Conservation (phyloP, 2,888 invertebrate genomes). For the Ellobium chinense region DNA sequence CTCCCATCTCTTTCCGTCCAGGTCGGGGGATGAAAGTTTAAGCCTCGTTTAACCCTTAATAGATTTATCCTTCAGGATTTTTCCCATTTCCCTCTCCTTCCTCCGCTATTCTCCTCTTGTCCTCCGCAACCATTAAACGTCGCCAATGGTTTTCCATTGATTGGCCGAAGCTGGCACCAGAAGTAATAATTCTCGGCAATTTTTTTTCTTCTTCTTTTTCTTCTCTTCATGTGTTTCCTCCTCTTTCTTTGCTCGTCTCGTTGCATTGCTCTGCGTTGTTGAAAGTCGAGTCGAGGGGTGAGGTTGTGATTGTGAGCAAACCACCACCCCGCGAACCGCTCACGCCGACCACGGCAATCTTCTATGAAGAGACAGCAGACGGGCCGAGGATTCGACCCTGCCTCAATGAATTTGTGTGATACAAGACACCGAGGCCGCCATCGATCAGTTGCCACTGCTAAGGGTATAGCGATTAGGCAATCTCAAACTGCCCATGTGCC, state of each 20-base stretch:
- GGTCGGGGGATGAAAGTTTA: neutral
- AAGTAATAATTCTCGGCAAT: slow-evolving; percentile 33
- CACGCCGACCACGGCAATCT: neutral
- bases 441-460: slow-evolving; percentile 7
- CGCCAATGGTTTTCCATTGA: slow-evolving; percentile 28
- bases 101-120: slow-evolving; percentile 6
- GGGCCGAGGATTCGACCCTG: neutral
- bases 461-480: neutral
- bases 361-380: slow-evolving; percentile 9
- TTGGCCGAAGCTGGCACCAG: slow-evolving; percentile 23
- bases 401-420: slow-evolving; percentile 22
- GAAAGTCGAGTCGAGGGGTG: neutral
- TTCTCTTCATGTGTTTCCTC: neutral
- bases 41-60: slow-evolving; percentile 25
- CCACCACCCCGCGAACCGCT: neutral
- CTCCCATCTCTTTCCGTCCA: neutral
- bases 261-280: neutral
- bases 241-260: slow-evolving; percentile 12
- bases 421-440: neutral
- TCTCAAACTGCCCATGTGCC: neutral
- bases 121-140: slow-evolving; percentile 27
- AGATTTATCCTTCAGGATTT: slow-evolving; percentile 16
- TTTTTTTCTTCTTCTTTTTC: neutral
- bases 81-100: neutral
- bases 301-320: slow-evolving; percentile 9